Base-by-base conservation (phyloP, 2,888 invertebrate species). In the Branchellion lobata region DNA sequence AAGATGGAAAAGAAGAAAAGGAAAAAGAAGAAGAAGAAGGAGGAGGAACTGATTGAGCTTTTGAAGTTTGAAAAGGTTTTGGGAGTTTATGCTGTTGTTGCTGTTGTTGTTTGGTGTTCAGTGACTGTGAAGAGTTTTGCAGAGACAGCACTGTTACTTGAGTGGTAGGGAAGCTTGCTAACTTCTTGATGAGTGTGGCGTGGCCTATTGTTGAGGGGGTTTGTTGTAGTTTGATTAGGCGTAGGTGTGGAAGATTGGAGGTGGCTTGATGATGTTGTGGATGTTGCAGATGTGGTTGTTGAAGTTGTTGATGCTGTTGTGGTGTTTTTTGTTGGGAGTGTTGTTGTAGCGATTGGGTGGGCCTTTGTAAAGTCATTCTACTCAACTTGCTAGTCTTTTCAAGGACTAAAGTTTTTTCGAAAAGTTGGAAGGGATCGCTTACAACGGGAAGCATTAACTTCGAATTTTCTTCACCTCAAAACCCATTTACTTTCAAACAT, bases 351-450 rank as follows among this genome's bases (percentile, higher is more conserved):
- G 5, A n/a, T 24, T 18, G 24, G 3, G 3, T n/a, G 5, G 21
- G 8, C n/a, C 3, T 3, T 57, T 57, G 3, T 3, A 24, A n/a
- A 57, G n/a, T 8, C 24, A 24, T 57, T 18, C 21, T 57, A 18
- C 5, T 57, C 24, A 24, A 24, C 3, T 3, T 57, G 3, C 5
- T 24, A 18, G n/a, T 57, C 5, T 57, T 57, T n/a, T 57, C 61
- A n/a, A n/a, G 3, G 5, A 24, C 21, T 57, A 5, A 5, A 5
- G 21, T 57, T n/a, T 57, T 57, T 3, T 57, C 24, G 21, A 57
- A 57, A 57, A 57, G 61, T 24, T 57, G 61, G n/a, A 57, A 57
- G 21, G 61, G 21, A n/a, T n/a, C n/a, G 61, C 3, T 57, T n/a
- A n/a, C 3, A 5, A 57, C 24, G 14, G 40, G 40, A 14, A 5